Conservation (phyloP, 2,888 invertebrate genomes). For the Sphaerophoria taeniata region DNA sequence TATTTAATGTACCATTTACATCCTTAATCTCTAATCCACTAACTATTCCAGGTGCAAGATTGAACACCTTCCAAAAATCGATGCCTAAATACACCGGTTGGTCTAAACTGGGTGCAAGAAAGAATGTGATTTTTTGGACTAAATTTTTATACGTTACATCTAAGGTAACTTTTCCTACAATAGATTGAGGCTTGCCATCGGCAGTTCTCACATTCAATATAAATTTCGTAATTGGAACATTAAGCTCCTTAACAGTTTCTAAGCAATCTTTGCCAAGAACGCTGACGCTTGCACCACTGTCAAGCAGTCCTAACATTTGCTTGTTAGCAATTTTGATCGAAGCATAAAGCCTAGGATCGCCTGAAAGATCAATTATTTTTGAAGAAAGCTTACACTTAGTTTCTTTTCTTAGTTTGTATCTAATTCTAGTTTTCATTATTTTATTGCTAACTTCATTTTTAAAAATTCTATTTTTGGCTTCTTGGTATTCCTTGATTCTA, state of each 20-base stretch:
- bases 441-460: not conserved
- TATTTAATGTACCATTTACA: too few relatives aligned
- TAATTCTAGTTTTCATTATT: constrained; percentile 2
- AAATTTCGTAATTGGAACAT: not conserved
- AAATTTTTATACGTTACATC: not conserved
- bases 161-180: not conserved
- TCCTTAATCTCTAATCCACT: too few relatives aligned
- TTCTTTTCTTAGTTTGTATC: constrained; percentile 6
- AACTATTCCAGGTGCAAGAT: not conserved
- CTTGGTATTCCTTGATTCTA: not conserved
- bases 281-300: not conserved
- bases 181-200: not conserved
- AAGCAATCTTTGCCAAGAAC: constrained; percentile 1
- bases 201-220: not conserved
- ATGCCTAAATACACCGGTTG: not conserved
- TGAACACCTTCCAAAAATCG: not conserved
- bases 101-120: not conserved
- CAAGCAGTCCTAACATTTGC: not conserved
- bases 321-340: not conserved
- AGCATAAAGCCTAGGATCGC: not conserved
- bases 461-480: constrained; percentile 1
- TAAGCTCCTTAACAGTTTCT: not conserved
- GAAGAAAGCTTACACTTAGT: not conserved
- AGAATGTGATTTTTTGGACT: not conserved
- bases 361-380: not conserved